phyloP scores from a whole-genome alignment of 2,888 invertebrate genomes.

The Apamea monoglypha region DNA sequence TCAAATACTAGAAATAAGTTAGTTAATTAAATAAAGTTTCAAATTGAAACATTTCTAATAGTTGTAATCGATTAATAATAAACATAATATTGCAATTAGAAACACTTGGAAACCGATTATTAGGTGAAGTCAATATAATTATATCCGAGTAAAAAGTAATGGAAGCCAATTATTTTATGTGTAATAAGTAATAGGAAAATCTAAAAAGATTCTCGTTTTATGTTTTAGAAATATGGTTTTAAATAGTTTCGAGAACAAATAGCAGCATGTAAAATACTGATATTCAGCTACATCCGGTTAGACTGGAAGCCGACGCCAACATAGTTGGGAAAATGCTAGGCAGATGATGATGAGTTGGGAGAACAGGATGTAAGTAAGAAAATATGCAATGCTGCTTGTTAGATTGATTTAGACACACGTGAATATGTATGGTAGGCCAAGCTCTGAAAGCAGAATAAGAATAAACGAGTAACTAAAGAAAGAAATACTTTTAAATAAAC shows the following conservation, averaged over 20 bases:
- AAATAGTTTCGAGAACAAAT: not conserved
- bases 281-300: not conserved
- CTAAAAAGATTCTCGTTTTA: not conserved
- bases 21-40: not conserved
- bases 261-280: not conserved
- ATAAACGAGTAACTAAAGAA: not conserved
- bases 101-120: constrained; percentile 8
- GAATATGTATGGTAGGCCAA: not conserved
- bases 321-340: too few relatives aligned
- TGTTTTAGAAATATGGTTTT: not conserved
- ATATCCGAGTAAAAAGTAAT: constrained; percentile 6
- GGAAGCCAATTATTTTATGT: constrained; percentile 8
- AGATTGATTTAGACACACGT: not conserved
- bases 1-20: not conserved
- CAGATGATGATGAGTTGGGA: not conserved
- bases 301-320: not conserved
- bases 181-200: constrained; percentile 14
- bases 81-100: constrained; percentile 20
- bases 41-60: constrained; percentile 24
- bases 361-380: not conserved
- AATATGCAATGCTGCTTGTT: not conserved
- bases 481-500: not conserved
- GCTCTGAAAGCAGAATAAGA: not conserved
- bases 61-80: constrained; percentile 32
- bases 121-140: constrained; percentile 9